Evolutionary conservation across 2,797 vertebrate species (phyloP), one percentile per base, ranked within the genome.

Genomic region (Distichodus sexfasciatus): DNA sequence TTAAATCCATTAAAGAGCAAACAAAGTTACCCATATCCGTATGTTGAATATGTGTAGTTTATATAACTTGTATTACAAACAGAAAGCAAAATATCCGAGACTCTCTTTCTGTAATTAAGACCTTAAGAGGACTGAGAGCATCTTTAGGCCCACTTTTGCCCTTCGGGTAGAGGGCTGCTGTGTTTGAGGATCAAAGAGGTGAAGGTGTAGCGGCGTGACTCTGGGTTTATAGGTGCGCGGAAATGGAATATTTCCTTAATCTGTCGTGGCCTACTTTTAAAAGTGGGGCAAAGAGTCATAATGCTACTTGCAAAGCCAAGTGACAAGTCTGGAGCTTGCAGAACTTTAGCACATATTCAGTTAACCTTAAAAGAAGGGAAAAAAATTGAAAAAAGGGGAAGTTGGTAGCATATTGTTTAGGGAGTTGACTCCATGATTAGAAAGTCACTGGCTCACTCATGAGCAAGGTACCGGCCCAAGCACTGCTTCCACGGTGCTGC

Each of bases 111-210:
- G 66, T 70, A 70, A 82, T 68, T 65, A 80, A 55, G 63, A 81
- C 79, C 79, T 80, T 72, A 79, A 64, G 74, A 79, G 80, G 48
- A 68, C 43, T 21, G 48, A 81, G 82, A 84, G 76, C 81, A 82
- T 77, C 79, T 84, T 87, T 86, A 84, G 84, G 77, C 86, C 83
- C 73, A 81, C 70, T 65, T 47, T 70, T 75, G 80, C 85, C 85
- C 74, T n/a, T 74, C 44, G 77, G 88, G 86, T 84, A 82, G 75
- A 71, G 76, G 71, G 78, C 82, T 74, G 84, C 72, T 79, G 80
- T 87, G 84, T 89, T 88, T 88, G 85, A 90, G 88, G 85, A 90
- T 90, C 86, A 91, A 90, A 90, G 82, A 28, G 24, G 19, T 78
- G n/a, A 74, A 82, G 85, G 81, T 86, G 7, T 75, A 14, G 75